Conservation (phyloP, 2,888 invertebrate genomes). For the Lymantria monacha region DNA sequence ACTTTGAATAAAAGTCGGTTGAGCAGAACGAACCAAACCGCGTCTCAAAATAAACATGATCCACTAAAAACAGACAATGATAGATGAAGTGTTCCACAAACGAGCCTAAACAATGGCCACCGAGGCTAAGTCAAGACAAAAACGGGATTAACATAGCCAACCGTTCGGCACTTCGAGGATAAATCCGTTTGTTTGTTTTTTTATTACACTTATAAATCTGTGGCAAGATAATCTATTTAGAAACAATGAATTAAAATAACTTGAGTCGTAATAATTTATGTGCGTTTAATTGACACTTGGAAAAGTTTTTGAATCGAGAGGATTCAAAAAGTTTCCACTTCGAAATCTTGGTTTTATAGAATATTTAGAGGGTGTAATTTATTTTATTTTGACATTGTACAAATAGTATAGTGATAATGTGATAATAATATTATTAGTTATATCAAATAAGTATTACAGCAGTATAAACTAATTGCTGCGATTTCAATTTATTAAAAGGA, state of each 20-base stretch:
- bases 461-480: too few relatives aligned
- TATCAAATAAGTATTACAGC: too few relatives aligned
- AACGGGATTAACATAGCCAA: slow-evolving; percentile 10
- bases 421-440: too few relatives aligned
- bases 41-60: slow-evolving; percentile 16
- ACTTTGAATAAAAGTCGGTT: background rate
- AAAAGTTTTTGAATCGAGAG: background rate
- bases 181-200: background rate
- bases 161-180: background rate
- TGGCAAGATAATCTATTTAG: background rate
- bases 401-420: too few relatives aligned
- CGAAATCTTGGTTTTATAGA: too few relatives aligned
- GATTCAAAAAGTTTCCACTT: too few relatives aligned
- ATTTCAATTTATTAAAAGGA: too few relatives aligned
- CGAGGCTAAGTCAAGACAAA: slow-evolving; percentile 13
- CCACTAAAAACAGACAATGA: slow-evolving; percentile 25
- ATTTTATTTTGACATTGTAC: too few relatives aligned
- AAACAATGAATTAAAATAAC: background rate
- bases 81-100: slow-evolving; percentile 16
- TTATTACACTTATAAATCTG: background rate
- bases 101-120: slow-evolving; percentile 19
- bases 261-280: background rate
- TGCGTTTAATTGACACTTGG: background rate
- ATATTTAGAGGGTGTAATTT: too few relatives aligned
- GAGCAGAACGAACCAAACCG: slow-evolving; percentile 5